phyloP scores from a whole-genome alignment of 2,888 invertebrate genomes.

The Iselma pallidipennis region DNA sequence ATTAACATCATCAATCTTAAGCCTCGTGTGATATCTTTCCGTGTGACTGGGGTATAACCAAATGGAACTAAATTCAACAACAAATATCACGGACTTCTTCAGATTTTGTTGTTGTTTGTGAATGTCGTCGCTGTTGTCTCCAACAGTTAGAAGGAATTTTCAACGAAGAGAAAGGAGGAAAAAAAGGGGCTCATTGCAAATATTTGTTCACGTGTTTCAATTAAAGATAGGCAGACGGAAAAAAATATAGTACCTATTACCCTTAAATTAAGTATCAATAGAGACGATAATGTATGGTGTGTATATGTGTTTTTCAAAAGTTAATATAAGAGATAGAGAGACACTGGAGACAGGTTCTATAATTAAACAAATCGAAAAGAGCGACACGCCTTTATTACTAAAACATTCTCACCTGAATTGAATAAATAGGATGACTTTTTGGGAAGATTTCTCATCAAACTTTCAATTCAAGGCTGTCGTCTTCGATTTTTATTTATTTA shows the following conservation, averaged over 20 bases:
- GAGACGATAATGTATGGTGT: background rate
- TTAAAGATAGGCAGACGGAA: background rate
- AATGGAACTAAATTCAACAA: too few species aligned
- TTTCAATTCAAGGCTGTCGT: background rate
- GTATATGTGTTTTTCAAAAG: background rate
- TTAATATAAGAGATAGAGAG: too few species aligned
- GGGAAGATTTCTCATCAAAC: background rate
- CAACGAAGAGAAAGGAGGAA: background rate
- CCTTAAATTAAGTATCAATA: background rate
- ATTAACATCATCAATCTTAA: too few species aligned
- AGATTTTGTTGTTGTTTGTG: background rate
- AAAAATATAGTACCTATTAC: too few species aligned
- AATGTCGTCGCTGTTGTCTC: too few species aligned
- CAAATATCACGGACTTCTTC: too few species aligned
- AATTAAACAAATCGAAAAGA: constrained; percentile 24
- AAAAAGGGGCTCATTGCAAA: constrained; percentile 18
- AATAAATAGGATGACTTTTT: background rate
- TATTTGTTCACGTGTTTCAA: constrained; percentile 21
- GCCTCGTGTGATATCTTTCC: too few species aligned
- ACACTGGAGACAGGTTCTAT: constrained; percentile 24
- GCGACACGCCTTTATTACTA: constrained; percentile 14
- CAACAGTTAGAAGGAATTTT: too few species aligned
- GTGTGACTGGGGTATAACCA: too few species aligned
- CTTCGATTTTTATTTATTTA: background rate
- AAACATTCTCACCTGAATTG: constrained; percentile 2